Conservation (phyloP, 2,888 invertebrate genomes). For the Acleris literana region DNA sequence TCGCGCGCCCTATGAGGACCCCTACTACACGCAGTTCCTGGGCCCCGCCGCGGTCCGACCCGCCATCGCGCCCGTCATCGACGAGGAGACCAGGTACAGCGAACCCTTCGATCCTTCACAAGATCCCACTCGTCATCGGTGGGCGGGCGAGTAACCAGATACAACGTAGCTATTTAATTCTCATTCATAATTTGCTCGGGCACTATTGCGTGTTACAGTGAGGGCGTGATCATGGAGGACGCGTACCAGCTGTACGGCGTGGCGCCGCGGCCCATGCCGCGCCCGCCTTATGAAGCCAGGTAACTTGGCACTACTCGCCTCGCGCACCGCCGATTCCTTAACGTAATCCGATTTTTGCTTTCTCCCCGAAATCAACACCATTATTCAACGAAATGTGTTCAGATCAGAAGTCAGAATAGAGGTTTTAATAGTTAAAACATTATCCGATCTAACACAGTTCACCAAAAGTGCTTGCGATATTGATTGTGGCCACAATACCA, state of each 20-base stretch:
- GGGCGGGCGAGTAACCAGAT: no score
- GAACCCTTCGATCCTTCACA: no score
- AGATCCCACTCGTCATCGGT: no score
- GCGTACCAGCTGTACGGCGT: conserved; percentile 72
- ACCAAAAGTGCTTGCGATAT: conserved; percentile 57
- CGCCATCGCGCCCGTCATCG: conserved; percentile 94
- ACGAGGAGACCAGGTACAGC: conserved; percentile 92
- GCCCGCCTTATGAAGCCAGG: conserved; percentile 72
- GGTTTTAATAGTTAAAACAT: neutral
- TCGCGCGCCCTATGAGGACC: conserved; percentile 91
- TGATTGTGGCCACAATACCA: conserved; percentile 74
- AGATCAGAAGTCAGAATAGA: neutral
- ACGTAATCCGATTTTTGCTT: neutral
- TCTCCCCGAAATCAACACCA: neutral
- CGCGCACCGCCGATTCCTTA: neutral
- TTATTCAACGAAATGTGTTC: conserved; percentile 6
- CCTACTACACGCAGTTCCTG: conserved; percentile 92
- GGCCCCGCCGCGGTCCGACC: conserved; percentile 86
- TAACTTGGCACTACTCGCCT: conserved; percentile 43
- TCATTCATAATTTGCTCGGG: no score
- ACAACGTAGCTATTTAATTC: no score
- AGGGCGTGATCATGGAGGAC: conserved; percentile 69
- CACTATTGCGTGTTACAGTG: conserved; percentile 49
- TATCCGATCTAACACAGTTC: conserved; percentile 17
- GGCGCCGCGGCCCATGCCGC: conserved; percentile 71